Conservation (phyloP, 2,797 vertebrate genomes). For the Sebastolobus alascanus region DNA sequence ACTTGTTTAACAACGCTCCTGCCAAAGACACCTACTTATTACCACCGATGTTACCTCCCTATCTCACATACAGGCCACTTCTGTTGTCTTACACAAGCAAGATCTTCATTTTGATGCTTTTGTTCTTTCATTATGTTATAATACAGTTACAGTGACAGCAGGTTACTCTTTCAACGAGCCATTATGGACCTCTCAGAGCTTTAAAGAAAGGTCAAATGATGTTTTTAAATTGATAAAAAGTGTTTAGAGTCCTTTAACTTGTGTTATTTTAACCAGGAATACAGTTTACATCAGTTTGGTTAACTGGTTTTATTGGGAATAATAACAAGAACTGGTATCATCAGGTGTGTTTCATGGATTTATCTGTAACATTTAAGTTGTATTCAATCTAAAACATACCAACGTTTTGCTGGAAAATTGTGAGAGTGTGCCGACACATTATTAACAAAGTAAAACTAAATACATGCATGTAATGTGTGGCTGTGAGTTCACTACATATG, state of each 20-base stretch:
- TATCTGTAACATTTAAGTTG: slow-evolving; percentile 2
- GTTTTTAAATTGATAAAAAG: slow-evolving; percentile 21
- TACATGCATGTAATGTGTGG: background rate
- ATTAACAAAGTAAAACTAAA: background rate
- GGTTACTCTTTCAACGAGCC: background rate
- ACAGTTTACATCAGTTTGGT: background rate
- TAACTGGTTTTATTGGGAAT: background rate
- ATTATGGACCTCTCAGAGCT: background rate
- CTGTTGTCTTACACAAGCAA: slow-evolving; percentile 32
- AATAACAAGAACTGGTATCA: background rate
- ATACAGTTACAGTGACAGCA: background rate
- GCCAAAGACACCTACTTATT: slow-evolving; percentile 75
- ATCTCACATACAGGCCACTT: slow-evolving; percentile 50
- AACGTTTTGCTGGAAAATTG: background rate
- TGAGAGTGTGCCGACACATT: background rate
- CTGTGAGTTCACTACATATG: background rate
- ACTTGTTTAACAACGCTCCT: slow-evolving; percentile 37
- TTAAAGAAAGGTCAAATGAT: slow-evolving; percentile 20
- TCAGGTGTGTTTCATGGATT: background rate
- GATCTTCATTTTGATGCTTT: background rate
- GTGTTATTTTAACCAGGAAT: background rate
- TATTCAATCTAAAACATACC: background rate
- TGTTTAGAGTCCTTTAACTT: background rate
- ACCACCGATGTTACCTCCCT: slow-evolving; percentile 59
- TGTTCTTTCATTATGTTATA: background rate